Evolutionary conservation across 2,888 invertebrate genomes (phyloP), one percentile per base, ranked within the genome.

Genomic region (Eurois occulta): DNA sequence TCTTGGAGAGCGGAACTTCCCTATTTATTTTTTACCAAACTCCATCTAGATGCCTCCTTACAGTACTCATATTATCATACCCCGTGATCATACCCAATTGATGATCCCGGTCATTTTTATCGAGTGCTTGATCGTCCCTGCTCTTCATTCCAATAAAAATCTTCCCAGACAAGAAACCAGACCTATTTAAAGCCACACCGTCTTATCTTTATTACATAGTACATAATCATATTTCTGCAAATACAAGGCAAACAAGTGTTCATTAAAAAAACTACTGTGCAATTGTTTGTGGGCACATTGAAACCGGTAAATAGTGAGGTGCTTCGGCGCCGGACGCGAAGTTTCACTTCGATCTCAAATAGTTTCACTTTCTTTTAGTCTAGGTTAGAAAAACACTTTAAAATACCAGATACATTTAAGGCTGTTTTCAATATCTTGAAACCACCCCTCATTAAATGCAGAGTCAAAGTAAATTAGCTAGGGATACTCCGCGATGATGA

Each of bases 301-400:
- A 48, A 75, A 86, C 78, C 87, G 78, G 87, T 78, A 75, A 35
- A 60, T 32, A 32, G 60, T 60, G 21, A 62, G 41, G 48, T 64
- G 60, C 69, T 8, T 62, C 55, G n/a, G 55, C 62, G 62, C 62
- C 65, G 62, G 58, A 24, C 60, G 65, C 48, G 2, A 35, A 78
- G 81, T 87, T 87, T 87, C 86, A 81, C 88, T 78, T 78, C 67
- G 38, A 74, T 76, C 38, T 67, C 43, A 74, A 85, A 83, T 52
- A 38, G 48, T 65, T 79, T 87, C 65, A 87, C 86, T 87, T 87
- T 87, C 86, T 77, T 77, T 80, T 87, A 58, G 74, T 71, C 81
- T 81, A 80, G 78, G 69, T 81, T 60, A 77, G 66, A 71, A 62
- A 74, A 77, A 77, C 71, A 83, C n/a, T 48, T 75, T 21, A 43